Base-by-base conservation (phyloP, 2,888 invertebrate genomes). In the Heteromyza rotundicornis region DNA sequence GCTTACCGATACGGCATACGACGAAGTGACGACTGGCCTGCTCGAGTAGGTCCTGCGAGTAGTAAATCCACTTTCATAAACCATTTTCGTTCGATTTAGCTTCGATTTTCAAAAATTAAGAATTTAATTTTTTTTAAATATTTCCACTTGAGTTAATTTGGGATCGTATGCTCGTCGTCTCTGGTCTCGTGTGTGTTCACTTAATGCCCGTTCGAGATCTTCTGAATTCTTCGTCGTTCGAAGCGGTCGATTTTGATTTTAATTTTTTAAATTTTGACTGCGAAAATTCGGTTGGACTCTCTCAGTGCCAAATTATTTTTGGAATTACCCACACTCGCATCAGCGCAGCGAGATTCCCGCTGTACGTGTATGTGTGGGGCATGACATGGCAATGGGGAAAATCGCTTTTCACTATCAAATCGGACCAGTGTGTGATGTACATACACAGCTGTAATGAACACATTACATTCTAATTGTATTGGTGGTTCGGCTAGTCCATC, bases 61-160 rank as follows among this genome's bases (percentile, higher is more conserved):
- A 80, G 94, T 93, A 85, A 92, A 94, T 86, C 94, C 94, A 88
- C 92, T 91, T 87, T 93, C 92, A 90, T 94, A 94, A 86, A 94
- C 94, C 94, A 94, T 94, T 85, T 86, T 88, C 68, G 70, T 68
- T 72, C 65, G 70, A 66, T 70, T 69, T 64, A 59, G 50, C 71
- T 61, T 36, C 62, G 35, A 44, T 57, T 32, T 40, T 49, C 44
- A 10, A 49, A 17, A n/a, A 40, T 60, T 19, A 52, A 32, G 20
- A 49, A 47, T 56, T 63, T 56, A 17, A 51, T 17, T 44, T 62
- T 58, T 53, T 60, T 52, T 64, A 57, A 59, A 67, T 58, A 68
- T 68, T 68, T 53, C n/a, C 69, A 70, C 71, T 70, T 49, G 36
- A 60, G 60, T 47, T 22, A 20, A 20, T 54, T 61, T 20, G 17